Percentiles rank a stretch among this genome's conserved stretches.
phyloP scores from a whole-genome alignment of 2,797 vertebrate species.

The Platalea minor region DNA sequence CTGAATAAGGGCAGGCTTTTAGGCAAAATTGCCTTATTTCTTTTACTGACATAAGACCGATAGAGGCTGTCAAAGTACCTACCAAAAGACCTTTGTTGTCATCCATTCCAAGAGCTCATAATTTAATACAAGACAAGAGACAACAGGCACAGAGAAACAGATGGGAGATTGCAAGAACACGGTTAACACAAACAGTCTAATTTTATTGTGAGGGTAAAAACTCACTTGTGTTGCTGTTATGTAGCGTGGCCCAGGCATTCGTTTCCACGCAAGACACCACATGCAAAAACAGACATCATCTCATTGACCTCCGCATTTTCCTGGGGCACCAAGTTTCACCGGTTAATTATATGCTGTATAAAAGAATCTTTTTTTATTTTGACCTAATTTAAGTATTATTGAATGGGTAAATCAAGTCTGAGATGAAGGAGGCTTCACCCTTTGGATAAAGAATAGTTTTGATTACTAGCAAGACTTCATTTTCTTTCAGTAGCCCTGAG shows the following conservation, averaged over 20 bases:
- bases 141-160: neutral
- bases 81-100: neutral
- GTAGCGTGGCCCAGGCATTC: neutral
- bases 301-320: neutral
- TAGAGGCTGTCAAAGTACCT: neutral
- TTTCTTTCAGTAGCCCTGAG: neutral
- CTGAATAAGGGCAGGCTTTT: neutral
- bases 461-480: neutral
- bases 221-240: neutral
- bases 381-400: neutral
- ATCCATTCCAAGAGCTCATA: neutral
- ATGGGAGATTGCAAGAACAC: conserved; percentile 5
- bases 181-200: neutral
- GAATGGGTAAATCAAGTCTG: neutral
- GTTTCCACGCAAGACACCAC: neutral
- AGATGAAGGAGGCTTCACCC: neutral
- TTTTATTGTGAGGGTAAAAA: conserved; percentile 25
- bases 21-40: conserved; percentile 19
- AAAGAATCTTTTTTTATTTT: neutral
- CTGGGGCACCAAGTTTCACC: neutral
- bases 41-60: neutral
- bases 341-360: neutral
- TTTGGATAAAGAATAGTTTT: neutral
- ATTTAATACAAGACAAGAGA: neutral
- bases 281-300: neutral